Base-by-base conservation (phyloP, 2,888 invertebrate species). In the Dinocampus coccinellae region DNA sequence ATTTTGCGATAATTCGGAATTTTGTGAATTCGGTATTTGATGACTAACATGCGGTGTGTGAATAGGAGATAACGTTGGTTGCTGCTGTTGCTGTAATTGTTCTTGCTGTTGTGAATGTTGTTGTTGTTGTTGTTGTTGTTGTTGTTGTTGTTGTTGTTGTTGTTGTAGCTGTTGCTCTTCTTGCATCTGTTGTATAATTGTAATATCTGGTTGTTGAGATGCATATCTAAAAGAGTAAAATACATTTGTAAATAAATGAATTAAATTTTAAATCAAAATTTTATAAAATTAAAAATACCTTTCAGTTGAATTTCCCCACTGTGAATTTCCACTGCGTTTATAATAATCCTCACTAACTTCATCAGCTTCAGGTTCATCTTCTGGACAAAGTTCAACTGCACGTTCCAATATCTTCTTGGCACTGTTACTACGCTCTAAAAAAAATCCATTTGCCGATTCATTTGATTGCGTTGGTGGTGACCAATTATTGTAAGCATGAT, bases 381-480 rank as follows among this genome's bases (percentile, higher is more conserved):
- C 93, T 0, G 93, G 93, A 82, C 93, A 92, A 42, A 95, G 88
- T 83, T 94, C 94, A 77, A 91, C 90, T 6, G 95, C 95, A 84
- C 93, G 90, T 77, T 94, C 92, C 73, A 98, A 90, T 0, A 96
- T 97, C 85, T 95, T 94, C 76, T 95, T 92, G 0, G 98, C 98
- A 77, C 97, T 97, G 85, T 95, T 96, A 77, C 97, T 97, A 77
- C 98, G 91, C 86, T 98, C 98, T 77, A 98, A 89, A 90, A 96
- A 97, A 88, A 95, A 98, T 66, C 97, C 97, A 85, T 96, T 97
- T 39, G 97, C 95, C 22, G 95, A 95, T 86, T 98, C 98, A 88
- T 98, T 98, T 69, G 97, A 97, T 80, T 96, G 96, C 24, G 96
- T 94, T 20, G 97, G 97, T 16, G 92, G 92, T 84, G 97, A 97